A percentile compares a stretch with the other conserved stretches of the same genome.
Conservation (phyloP, 2,797 vertebrate genomes). For the Thripadectes ignobilis region DNA sequence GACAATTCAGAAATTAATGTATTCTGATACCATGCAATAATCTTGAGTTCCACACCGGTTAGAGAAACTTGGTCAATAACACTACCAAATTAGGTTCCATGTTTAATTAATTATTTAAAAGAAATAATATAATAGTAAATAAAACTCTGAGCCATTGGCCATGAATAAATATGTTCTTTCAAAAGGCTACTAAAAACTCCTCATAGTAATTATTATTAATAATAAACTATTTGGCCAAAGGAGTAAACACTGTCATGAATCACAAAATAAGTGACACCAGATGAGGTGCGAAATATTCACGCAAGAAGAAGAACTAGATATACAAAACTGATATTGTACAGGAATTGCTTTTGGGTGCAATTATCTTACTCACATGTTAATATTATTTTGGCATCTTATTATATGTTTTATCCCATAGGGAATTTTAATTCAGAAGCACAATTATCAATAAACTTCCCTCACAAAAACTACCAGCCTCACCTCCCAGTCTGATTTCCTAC, state of each 20-base stretch:
- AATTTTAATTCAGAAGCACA: constrained; percentile 42
- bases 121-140: background rate
- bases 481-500: background rate
- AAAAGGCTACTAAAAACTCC: background rate
- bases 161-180: background rate
- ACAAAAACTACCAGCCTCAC: background rate
- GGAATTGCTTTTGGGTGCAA: constrained; percentile 45
- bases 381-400: constrained; percentile 38
- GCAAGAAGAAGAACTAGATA: background rate
- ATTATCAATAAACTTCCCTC: background rate
- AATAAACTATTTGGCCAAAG: constrained; percentile 2
- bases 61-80: background rate
- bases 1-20: background rate
- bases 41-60: background rate
- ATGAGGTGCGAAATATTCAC: constrained; percentile 26
- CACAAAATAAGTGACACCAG: constrained; percentile 15
- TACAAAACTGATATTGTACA: background rate
- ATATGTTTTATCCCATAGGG: constrained; percentile 4
- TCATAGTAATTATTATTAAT: background rate
- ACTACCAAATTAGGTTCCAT: background rate
- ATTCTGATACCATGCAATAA: background rate
- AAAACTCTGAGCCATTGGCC: background rate
- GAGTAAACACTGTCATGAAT: background rate
- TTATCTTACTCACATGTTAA: constrained; percentile 38
- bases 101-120: constrained; percentile 10